These are phyloP conservation scores for Triops cancriformis DNA, from an alignment of 1,140 invertebrate genomes.

Conservation along the genomic window DNA sequence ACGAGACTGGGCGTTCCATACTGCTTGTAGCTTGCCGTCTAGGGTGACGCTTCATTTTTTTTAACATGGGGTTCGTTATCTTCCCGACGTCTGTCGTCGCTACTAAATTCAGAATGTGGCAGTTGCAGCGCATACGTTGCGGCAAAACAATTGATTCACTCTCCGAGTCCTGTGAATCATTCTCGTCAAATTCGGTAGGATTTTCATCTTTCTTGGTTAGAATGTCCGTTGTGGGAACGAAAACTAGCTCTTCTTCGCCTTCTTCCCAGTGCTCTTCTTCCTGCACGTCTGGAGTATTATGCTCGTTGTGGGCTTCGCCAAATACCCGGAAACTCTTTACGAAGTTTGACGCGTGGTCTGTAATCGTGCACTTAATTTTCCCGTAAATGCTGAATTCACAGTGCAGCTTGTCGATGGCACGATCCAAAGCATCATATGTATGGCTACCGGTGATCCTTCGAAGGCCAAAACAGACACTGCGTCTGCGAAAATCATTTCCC, in stretches of 20 bases:
- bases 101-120: background rate
- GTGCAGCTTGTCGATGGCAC: background rate
- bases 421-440: conserved; percentile 14
- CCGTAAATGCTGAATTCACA: background rate
- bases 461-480: conserved; percentile 18
- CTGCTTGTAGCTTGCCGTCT: background rate
- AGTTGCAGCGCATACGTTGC: background rate
- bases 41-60: background rate
- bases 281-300: background rate
- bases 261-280: background rate
- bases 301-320: background rate
- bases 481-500: too few species aligned
- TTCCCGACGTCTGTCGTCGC: background rate
- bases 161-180: background rate
- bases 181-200: background rate
- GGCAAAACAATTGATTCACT: background rate
- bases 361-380: background rate
- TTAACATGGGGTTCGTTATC: background rate
- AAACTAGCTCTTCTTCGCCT: background rate
- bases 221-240: background rate
- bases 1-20: background rate
- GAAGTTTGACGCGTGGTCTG: background rate
- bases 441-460: background rate
- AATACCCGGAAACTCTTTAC: conserved; percentile 11
- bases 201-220: background rate